These are phyloP conservation scores for Actinopyga echinites DNA, from an alignment of 53 echinoderm and acorn worm species.

Conservation along the genomic window DNA sequence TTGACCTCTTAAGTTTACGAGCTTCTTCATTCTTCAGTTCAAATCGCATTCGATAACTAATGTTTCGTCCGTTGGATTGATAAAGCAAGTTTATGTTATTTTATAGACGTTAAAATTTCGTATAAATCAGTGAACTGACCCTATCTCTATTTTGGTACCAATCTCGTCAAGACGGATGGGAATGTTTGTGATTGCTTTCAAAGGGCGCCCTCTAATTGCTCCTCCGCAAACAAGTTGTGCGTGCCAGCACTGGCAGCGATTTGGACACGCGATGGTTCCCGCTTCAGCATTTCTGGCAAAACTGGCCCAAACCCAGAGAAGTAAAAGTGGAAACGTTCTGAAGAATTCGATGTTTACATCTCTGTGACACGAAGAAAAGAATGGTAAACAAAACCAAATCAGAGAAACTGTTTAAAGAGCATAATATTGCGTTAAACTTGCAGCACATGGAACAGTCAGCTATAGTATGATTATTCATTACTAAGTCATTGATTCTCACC, in stretches of 20 bases:
- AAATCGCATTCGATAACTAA: neutral
- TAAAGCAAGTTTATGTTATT: conserved; percentile 21
- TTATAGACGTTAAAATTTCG: neutral
- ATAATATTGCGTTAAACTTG: no score
- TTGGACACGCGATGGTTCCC: neutral
- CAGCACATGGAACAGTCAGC: no score
- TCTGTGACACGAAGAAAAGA: neutral
- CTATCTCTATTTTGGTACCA: neutral
- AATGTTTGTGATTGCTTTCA: neutral
- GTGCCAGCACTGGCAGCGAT: conserved; percentile 6
- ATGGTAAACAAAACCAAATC: no score
- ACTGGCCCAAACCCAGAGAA: neutral
- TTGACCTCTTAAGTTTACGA: no score
- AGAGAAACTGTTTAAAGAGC: no score
- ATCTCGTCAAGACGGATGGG: conserved; percentile 5
- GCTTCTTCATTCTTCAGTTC: neutral
- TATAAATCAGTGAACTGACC: neutral
- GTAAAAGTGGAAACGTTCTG: neutral
- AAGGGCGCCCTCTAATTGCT: neutral
- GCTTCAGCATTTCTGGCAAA: neutral
- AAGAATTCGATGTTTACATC: neutral
- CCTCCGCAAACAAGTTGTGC: conserved; percentile 10
- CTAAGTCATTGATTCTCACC: no score
- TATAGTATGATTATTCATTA: no score
- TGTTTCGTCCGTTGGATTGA: no score